These are phyloP conservation scores for Diploptera punctata DNA, from an alignment of 2,888 invertebrate genomes.

Conservation along the genomic window DNA sequence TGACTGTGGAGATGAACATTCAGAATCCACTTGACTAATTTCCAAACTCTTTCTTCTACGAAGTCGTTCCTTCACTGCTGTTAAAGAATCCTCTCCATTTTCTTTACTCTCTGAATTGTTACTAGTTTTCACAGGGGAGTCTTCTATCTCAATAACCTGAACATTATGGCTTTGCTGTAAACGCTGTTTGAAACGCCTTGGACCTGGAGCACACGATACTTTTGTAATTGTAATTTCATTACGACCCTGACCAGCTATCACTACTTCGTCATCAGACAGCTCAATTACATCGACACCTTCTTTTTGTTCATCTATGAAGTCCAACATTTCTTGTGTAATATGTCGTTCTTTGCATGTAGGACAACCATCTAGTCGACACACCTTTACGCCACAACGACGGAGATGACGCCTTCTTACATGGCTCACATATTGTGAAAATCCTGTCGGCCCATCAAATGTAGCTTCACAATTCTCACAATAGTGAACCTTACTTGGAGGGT, in stretches of 20 bases:
- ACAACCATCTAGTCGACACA: conserved; percentile 42
- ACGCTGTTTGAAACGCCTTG: conserved; percentile 40
- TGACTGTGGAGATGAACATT: conserved; percentile 32
- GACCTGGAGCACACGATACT: conserved; percentile 42
- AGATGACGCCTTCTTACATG: conserved; percentile 42
- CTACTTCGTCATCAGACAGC: conserved; percentile 45
- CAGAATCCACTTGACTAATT: conserved; percentile 44
- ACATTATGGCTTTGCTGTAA: conserved; percentile 42
- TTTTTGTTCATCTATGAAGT: conserved; percentile 34
- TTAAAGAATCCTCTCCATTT: conserved; percentile 43
- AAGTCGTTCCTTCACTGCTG: conserved; percentile 44
- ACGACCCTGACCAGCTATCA: conserved; percentile 43
- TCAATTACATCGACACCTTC: conserved; percentile 45
- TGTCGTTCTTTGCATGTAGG: conserved; percentile 39
- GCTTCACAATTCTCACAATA: conserved; percentile 41
- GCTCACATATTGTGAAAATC: conserved; percentile 39
- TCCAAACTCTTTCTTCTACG: conserved; percentile 45
- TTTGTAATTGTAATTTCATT: conserved; percentile 46
- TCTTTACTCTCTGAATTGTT: conserved; percentile 37
- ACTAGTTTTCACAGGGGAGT: conserved; percentile 42
- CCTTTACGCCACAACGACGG: conserved; percentile 37
- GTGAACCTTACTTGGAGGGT: conserved; percentile 23
- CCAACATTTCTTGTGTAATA: conserved; percentile 33
- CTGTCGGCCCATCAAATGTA: conserved; percentile 41
- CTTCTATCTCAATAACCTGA: conserved; percentile 45